A percentile compares a stretch with the other conserved stretches of the same genome.
Evolutionary conservation across 2,113 vertebrate species (phyloP).

Genomic region (Mungos mungo): DNA sequence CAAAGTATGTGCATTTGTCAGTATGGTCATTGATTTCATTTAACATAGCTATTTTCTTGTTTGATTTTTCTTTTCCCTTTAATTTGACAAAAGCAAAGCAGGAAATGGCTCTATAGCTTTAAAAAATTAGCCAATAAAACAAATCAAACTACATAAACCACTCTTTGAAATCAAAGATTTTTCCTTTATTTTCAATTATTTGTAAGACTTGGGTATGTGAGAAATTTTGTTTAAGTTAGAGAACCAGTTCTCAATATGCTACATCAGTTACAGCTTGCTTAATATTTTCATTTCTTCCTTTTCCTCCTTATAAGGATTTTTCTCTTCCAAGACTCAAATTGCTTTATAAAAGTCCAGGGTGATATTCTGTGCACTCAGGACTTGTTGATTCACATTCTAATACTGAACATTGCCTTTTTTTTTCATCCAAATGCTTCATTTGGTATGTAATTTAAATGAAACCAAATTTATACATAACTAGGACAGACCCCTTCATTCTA

Average conservation of each 20-base stretch:
- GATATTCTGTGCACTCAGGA: not conserved
- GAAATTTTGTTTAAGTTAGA: not conserved
- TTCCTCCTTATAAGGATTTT: not conserved
- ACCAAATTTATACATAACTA: not conserved
- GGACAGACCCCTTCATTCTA: not conserved
- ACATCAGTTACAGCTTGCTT: not conserved
- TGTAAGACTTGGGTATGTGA: not conserved
- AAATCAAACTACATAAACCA: constrained; percentile 34
- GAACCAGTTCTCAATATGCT: not conserved
- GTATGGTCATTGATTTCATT: not conserved
- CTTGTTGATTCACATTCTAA: constrained; percentile 38
- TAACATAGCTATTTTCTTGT: constrained; percentile 46
- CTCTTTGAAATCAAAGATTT: constrained; percentile 55
- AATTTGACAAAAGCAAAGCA: constrained; percentile 68
- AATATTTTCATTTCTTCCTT: constrained; percentile 42
- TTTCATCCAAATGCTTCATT: constrained; percentile 19
- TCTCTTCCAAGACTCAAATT: constrained; percentile 1
- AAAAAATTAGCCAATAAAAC: constrained; percentile 39
- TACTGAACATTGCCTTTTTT: not conserved
- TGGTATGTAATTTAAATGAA: constrained; percentile 34
- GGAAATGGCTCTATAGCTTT: constrained; percentile 39
- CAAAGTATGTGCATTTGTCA: not conserved
- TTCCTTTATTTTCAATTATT: constrained; percentile 39
- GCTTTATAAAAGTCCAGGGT: not conserved
- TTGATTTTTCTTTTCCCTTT: constrained; percentile 63